Evolutionary conservation across 2,888 invertebrate genomes (phyloP).

Genomic region (Meteorus colon): DNA sequence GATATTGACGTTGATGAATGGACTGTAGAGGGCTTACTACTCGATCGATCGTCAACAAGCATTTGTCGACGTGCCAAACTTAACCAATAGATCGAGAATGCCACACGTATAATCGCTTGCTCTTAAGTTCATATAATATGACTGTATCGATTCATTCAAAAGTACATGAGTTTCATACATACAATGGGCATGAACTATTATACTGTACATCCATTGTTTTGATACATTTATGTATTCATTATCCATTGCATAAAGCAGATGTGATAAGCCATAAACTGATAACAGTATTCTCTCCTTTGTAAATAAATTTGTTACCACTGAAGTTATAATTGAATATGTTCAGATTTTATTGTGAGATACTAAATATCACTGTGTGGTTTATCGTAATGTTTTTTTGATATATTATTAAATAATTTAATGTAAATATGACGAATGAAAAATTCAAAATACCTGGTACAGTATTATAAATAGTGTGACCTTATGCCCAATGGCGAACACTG

Average conservation of each 20-base stretch:
- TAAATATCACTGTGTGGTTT: too few species aligned
- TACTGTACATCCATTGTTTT: background rate
- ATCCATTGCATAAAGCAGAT: too few species aligned
- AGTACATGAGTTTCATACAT: background rate
- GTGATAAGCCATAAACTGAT: too few species aligned
- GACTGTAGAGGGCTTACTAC: background rate
- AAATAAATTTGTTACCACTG: too few species aligned
- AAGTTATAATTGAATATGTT: too few species aligned
- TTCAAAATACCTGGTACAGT: background rate
- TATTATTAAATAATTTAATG: background rate
- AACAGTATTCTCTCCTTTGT: too few species aligned
- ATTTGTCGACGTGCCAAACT: background rate
- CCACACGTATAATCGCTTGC: background rate
- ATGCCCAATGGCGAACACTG: constrained; percentile 2
- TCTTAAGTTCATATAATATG: background rate
- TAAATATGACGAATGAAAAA: background rate
- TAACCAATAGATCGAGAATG: background rate
- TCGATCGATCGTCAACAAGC: background rate
- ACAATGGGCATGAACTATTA: background rate
- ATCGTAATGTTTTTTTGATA: too few species aligned
- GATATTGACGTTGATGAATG: constrained; percentile 56
- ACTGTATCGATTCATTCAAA: background rate
- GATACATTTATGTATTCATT: background rate
- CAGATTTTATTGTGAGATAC: too few species aligned
- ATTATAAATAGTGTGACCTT: constrained; percentile 1